Evolutionary conservation across 2,888 invertebrate genomes (phyloP).

Genomic region (Siphonodentalium dalli): DNA sequence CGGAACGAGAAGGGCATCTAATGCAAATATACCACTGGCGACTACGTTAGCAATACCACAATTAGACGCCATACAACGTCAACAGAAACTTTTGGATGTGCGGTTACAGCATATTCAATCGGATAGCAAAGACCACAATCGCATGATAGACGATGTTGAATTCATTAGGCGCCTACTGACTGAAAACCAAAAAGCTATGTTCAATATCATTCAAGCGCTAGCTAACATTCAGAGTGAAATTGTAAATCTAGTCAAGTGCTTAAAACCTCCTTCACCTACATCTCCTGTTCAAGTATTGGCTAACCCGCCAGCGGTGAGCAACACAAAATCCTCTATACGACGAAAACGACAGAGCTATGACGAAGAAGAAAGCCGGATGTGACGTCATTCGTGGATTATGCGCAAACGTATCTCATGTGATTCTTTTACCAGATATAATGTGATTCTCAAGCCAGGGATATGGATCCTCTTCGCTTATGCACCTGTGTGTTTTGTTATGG

Average conservation of each 20-base stretch:
- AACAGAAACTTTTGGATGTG: slow-evolving; percentile 63
- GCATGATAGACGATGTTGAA: slow-evolving; percentile 62
- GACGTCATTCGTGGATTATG: too few species aligned
- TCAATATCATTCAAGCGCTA: slow-evolving; percentile 62
- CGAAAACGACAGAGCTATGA: too few species aligned
- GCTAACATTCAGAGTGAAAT: slow-evolving; percentile 63
- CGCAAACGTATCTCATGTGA: too few species aligned
- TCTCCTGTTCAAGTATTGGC: too few species aligned
- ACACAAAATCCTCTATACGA: too few species aligned
- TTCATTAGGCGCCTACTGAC: slow-evolving; percentile 62
- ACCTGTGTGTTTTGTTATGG: too few species aligned
- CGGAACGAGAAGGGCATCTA: slow-evolving; percentile 44
- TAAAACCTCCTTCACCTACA: slow-evolving; percentile 40
- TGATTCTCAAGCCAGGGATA: too few species aligned
- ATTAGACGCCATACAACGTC: slow-evolving; percentile 62
- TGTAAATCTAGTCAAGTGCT: slow-evolving; percentile 51
- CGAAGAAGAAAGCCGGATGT: too few species aligned
- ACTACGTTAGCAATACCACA: slow-evolving; percentile 63
- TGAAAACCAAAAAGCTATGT: slow-evolving; percentile 64
- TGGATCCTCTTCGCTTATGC: too few species aligned
- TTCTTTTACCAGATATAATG: too few species aligned
- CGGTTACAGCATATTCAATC: slow-evolving; percentile 63
- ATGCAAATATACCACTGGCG: slow-evolving; percentile 50
- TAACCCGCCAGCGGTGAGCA: too few species aligned
- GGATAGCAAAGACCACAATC: slow-evolving; percentile 60